These are phyloP conservation scores for Turdus rufiventris DNA, from an alignment of 2,113 vertebrate genomes.

Conservation along the genomic window DNA sequence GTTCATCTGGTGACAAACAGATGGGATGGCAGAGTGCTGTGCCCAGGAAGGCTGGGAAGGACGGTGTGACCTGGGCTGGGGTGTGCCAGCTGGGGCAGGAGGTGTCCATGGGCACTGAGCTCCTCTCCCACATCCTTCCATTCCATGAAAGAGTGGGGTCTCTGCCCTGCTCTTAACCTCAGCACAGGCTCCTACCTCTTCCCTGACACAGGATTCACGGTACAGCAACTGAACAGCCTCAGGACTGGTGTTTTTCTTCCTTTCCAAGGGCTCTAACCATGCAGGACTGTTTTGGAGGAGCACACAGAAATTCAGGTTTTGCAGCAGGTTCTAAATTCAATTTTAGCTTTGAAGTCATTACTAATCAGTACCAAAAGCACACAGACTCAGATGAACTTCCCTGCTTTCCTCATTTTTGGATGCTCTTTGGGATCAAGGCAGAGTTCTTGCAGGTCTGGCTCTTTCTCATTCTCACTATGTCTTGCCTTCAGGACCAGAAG, in stretches of 20 bases:
- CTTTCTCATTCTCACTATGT: background rate
- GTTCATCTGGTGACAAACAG: background rate
- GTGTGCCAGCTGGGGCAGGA: background rate
- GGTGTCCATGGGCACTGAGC: rapidly evolving
- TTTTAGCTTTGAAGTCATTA: background rate
- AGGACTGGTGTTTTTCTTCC: background rate
- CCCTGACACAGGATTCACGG: background rate
- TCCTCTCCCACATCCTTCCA: rapidly evolving
- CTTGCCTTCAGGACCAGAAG: background rate
- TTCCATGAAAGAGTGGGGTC: background rate
- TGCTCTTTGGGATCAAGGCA: background rate
- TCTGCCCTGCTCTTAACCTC: background rate
- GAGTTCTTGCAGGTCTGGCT: background rate
- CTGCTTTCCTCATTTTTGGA: background rate
- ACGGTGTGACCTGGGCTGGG: rapidly evolving
- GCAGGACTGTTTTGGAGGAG: background rate
- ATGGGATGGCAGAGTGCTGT: background rate
- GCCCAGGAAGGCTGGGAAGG: background rate
- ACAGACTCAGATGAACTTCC: background rate
- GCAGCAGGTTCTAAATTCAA: background rate
- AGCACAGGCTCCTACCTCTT: background rate
- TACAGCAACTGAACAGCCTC: background rate
- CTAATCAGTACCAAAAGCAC: background rate
- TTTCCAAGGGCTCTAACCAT: background rate
- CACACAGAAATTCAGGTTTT: background rate